These are phyloP conservation scores for Melanophora roralis DNA, from an alignment of 2,888 invertebrate species.

Conservation along the genomic window DNA sequence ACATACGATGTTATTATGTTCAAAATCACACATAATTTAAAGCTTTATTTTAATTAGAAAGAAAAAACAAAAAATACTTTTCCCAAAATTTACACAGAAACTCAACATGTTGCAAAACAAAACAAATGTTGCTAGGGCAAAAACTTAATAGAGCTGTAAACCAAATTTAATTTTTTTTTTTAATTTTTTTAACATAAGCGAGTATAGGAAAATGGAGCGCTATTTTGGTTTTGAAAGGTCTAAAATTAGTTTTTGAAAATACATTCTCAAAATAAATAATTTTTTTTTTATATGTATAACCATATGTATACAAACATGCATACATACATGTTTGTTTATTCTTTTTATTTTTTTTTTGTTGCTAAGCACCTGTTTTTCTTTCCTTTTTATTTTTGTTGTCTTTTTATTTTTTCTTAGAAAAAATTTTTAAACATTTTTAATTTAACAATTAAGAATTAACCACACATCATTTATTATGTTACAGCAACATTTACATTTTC, in stretches of 20 bases:
- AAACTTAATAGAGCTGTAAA: too few species aligned
- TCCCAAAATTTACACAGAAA: too few species aligned
- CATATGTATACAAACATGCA: too few species aligned
- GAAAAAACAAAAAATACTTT: too few species aligned
- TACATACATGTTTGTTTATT: too few species aligned
- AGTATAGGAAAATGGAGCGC: slow-evolving; percentile 53
- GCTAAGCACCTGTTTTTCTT: slow-evolving; percentile 36
- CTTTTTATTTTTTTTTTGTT: not conserved
- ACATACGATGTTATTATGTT: too few species aligned
- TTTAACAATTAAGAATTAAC: not conserved
- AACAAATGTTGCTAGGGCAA: not conserved
- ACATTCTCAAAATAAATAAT: too few species aligned
- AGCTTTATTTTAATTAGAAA: too few species aligned
- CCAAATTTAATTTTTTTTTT: too few species aligned
- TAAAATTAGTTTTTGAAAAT: slow-evolving; percentile 22
- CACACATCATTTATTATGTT: slow-evolving; percentile 43
- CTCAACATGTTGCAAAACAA: not conserved
- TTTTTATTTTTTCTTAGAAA: slow-evolving; percentile 9
- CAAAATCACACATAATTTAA: too few species aligned
- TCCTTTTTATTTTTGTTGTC: not conserved
- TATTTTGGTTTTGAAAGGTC: slow-evolving; percentile 6
- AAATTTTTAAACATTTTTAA: not conserved
- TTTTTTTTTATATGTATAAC: not conserved
- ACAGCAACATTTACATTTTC: slow-evolving; percentile 72
- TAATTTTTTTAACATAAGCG: slow-evolving; percentile 45